Evolutionary conservation across 2,113 vertebrate genomes (phyloP).

Genomic region (Eulacestoma nigropectus): DNA sequence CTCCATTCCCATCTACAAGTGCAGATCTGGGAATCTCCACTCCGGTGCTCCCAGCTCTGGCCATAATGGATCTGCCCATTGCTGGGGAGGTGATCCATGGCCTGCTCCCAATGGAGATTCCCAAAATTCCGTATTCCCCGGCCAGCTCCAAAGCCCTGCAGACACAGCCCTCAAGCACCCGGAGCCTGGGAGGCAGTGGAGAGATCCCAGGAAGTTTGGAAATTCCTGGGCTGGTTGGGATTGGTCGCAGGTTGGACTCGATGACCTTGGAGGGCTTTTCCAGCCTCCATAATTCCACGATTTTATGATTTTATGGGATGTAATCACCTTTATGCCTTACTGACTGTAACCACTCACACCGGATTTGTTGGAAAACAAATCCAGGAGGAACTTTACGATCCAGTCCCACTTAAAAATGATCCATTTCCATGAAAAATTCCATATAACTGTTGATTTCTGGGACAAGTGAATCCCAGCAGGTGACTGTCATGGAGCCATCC

Average conservation of each 20-base stretch:
- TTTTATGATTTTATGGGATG: background rate
- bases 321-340: background rate
- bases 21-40: background rate
- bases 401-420: background rate
- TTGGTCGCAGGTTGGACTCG: fast-evolving
- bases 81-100: background rate
- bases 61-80: fast-evolving
- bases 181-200: background rate
- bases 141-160: background rate
- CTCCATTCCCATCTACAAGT: fast-evolving
- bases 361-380: background rate
- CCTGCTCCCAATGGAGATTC: background rate
- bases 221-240: background rate
- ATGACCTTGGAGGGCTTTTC: background rate
- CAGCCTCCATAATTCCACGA: background rate
- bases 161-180: background rate
- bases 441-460: background rate
- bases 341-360: fast-evolving
- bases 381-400: background rate
- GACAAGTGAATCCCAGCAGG: background rate
- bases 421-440: background rate
- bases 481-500: background rate
- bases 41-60: background rate
- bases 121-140: background rate
- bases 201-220: background rate